These are phyloP conservation scores for Mallotus villosus DNA, from an alignment of 2,797 vertebrate species.

Conservation along the genomic window DNA sequence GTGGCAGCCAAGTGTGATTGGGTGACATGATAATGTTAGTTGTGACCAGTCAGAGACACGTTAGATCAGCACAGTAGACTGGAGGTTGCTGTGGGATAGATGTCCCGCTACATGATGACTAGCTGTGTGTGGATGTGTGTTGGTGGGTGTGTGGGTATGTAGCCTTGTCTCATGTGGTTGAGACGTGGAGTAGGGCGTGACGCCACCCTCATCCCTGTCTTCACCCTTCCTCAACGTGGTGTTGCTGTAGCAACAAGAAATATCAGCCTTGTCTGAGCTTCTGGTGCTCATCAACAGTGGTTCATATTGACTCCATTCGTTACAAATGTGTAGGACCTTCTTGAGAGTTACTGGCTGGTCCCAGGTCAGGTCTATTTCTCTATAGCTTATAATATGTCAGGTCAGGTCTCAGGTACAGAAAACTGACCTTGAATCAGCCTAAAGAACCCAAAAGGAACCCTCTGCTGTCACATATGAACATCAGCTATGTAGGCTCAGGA, in stretches of 20 bases:
- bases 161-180: conserved; percentile 27
- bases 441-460: background rate
- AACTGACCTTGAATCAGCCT: background rate
- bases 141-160: conserved; percentile 29
- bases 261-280: background rate
- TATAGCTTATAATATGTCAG: too few species aligned
- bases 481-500: too few species aligned
- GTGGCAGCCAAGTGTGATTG: conserved; percentile 25
- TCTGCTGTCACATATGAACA: background rate
- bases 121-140: conserved; percentile 11
- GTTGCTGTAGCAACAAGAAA: background rate
- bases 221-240: background rate
- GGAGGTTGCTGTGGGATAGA: conserved; percentile 18
- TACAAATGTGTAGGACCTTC: too few species aligned
- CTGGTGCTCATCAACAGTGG: background rate
- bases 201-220: conserved; percentile 27
- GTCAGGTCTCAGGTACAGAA: background rate
- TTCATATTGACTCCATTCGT: background rate
- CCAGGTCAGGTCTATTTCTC: too few species aligned
- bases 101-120: conserved; percentile 1
- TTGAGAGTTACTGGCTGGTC: too few species aligned
- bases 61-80: too few species aligned
- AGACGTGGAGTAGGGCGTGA: conserved; percentile 32
- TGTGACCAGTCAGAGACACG: conserved; percentile 21
- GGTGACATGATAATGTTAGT: conserved; percentile 29